phyloP scores from a whole-genome alignment of 2,797 vertebrate genomes.

The Etheostoma perlongum region DNA sequence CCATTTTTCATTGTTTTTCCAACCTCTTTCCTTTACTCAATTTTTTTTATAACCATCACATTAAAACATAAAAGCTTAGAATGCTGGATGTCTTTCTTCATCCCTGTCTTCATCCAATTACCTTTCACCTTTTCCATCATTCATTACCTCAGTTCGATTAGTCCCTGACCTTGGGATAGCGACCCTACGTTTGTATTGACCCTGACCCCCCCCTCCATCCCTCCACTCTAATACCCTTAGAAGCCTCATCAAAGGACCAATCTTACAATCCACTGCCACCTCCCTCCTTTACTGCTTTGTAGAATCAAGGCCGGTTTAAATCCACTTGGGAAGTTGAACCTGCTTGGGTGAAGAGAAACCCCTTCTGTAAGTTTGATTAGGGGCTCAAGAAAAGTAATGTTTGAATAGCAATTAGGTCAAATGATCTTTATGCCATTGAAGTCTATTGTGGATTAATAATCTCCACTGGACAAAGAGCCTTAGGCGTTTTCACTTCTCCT shows the following conservation, averaged over 20 bases:
- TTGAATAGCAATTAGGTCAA: conserved; percentile 1
- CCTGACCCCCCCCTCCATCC: conserved; percentile 39
- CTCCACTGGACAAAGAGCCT: conserved; percentile 13
- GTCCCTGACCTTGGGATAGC: conserved; percentile 69
- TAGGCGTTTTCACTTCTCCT: conserved; percentile 6
- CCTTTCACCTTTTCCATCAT: conserved; percentile 45
- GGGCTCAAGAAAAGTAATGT: neutral
- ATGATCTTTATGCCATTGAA: neutral
- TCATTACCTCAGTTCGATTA: conserved; percentile 65
- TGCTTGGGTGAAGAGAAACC: conserved; percentile 4
- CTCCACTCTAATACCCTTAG: conserved; percentile 51
- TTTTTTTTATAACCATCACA: conserved; percentile 14
- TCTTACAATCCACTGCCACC: conserved; percentile 30
- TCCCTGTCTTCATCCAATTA: conserved; percentile 47
- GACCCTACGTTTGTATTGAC: conserved; percentile 70
- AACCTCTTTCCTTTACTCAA: conserved; percentile 6
- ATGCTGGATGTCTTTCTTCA: conserved; percentile 22
- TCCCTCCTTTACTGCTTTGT: conserved; percentile 23
- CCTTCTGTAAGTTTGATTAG: neutral
- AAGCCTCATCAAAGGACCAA: conserved; percentile 58
- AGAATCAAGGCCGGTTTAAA: neutral
- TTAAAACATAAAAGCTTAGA: conserved; percentile 15
- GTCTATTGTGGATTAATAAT: conserved; percentile 11
- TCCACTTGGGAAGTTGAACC: conserved; percentile 23
- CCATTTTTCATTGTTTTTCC: conserved; percentile 5